Conservation (phyloP, 2,888 invertebrate genomes). For the Listrodromus nycthemerus region DNA sequence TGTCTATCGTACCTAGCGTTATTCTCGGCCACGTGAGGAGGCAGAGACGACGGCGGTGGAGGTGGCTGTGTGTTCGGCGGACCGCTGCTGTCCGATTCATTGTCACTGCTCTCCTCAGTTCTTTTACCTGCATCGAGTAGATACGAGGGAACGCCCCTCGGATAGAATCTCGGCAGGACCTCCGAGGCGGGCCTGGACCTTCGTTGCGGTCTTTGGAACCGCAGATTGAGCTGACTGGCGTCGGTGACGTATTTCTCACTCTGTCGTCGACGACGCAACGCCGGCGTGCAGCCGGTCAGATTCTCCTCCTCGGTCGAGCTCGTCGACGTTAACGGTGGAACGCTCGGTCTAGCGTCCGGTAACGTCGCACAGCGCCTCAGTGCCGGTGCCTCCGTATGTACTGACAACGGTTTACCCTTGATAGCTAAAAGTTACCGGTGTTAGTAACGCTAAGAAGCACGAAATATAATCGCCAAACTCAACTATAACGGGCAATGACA, state of each 20-base stretch:
- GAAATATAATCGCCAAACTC: slow-evolving; percentile 57
- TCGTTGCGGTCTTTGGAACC: slow-evolving; percentile 89
- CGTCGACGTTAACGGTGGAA: slow-evolving; percentile 78
- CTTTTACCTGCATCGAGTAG: slow-evolving; percentile 79
- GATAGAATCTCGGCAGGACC: slow-evolving; percentile 76
- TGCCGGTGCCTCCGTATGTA: slow-evolving; percentile 76
- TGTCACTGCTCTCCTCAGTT: slow-evolving; percentile 83
- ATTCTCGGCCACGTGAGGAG: slow-evolving; percentile 82
- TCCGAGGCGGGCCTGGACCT: slow-evolving; percentile 79
- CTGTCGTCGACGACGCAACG: slow-evolving; percentile 91
- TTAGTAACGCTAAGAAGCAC: slow-evolving; percentile 77
- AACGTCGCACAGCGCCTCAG: slow-evolving; percentile 83
- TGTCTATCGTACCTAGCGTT: slow-evolving; percentile 80
- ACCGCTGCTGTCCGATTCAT: slow-evolving; percentile 81
- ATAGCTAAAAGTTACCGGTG: slow-evolving; percentile 80
- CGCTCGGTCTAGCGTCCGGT: slow-evolving; percentile 82
- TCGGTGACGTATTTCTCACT: slow-evolving; percentile 94
- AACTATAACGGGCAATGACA: slow-evolving; percentile 60
- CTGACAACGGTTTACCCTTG: slow-evolving; percentile 80
- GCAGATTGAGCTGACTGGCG: slow-evolving; percentile 92
- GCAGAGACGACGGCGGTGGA: slow-evolving; percentile 80
- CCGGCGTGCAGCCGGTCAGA: slow-evolving; percentile 86
- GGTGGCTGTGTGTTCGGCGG: slow-evolving; percentile 75
- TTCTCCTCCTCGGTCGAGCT: slow-evolving; percentile 83
- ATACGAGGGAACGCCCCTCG: slow-evolving; percentile 82